These are phyloP conservation scores for Ormyrus nitidulus DNA, from an alignment of 2,888 invertebrate genomes.

Conservation along the genomic window DNA sequence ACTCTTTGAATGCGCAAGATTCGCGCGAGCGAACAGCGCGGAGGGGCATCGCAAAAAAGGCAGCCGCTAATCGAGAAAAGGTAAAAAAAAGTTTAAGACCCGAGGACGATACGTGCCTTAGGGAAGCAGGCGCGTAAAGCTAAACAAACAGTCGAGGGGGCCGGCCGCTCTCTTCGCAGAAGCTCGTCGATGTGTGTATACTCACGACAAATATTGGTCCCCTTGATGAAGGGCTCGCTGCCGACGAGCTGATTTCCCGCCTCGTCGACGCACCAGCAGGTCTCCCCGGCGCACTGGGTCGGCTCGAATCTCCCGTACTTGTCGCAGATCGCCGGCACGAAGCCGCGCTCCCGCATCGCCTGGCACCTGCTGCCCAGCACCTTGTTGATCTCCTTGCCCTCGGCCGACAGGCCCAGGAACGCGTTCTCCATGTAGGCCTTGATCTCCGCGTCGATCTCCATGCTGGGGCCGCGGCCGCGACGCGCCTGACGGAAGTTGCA, in stretches of 20 bases:
- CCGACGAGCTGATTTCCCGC: conserved; percentile 84
- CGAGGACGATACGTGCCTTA: no score
- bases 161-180: background rate
- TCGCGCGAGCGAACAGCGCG: no score
- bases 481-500: conserved; percentile 90
- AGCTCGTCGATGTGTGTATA: background rate
- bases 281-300: conserved; percentile 83
- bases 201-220: conserved; percentile 79
- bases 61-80: no score
- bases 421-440: conserved; percentile 69
- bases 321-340: conserved; percentile 80
- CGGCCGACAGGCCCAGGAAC: conserved; percentile 62
- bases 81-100: no score
- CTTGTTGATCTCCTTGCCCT: conserved; percentile 68
- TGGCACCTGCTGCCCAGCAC: conserved; percentile 79
- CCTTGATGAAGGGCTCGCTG: conserved; percentile 79
- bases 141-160: background rate
- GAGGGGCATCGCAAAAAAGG: no score
- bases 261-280: conserved; percentile 93
- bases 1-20: no score
- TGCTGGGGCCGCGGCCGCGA: conserved; percentile 71
- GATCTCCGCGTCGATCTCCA: conserved; percentile 67
- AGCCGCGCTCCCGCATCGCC: conserved; percentile 75
- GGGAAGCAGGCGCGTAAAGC: background rate
- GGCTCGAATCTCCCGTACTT: conserved; percentile 84